phyloP scores from a whole-genome alignment of 1,140 invertebrate genomes.

The Pachyrhynchus sulphureomaculatus region DNA sequence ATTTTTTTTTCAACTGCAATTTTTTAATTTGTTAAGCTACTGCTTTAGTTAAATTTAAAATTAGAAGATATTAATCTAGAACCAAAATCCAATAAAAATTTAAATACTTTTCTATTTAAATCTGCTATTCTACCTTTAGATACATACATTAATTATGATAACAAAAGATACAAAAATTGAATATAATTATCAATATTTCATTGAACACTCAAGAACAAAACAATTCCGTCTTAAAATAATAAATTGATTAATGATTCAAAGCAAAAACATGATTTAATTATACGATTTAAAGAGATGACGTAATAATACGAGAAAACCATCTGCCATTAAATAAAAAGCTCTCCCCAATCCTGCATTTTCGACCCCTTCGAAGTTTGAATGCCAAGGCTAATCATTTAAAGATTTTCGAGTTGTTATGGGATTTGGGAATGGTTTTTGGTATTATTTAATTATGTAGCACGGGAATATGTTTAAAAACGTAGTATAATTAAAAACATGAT shows the following conservation, averaged over 20 bases:
- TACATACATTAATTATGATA: no score
- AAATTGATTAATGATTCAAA: background rate
- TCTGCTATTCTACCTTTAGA: no score
- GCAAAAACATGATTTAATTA: background rate
- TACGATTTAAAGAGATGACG: background rate
- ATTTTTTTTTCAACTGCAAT: no score
- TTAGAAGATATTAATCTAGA: no score
- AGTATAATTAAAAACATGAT: no score
- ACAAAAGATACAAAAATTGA: no score
- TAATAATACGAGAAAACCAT: conserved; percentile 18
- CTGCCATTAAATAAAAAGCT: conserved; percentile 19
- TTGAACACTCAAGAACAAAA: no score
- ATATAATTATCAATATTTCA: no score
- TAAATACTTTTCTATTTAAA: no score
- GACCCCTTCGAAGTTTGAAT: conserved; percentile 17
- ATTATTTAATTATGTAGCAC: background rate
- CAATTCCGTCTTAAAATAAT: background rate
- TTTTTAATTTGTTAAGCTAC: no score
- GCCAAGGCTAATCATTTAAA: conserved; percentile 23
- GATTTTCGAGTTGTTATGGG: conserved; percentile 31
- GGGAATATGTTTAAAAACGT: background rate
- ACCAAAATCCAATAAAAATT: no score
- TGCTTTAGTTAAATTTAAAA: no score
- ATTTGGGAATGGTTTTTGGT: background rate
- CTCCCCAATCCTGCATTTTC: conserved; percentile 15